Conservation (phyloP, 2,797 vertebrate genomes). For the Psittacula derbiana region DNA sequence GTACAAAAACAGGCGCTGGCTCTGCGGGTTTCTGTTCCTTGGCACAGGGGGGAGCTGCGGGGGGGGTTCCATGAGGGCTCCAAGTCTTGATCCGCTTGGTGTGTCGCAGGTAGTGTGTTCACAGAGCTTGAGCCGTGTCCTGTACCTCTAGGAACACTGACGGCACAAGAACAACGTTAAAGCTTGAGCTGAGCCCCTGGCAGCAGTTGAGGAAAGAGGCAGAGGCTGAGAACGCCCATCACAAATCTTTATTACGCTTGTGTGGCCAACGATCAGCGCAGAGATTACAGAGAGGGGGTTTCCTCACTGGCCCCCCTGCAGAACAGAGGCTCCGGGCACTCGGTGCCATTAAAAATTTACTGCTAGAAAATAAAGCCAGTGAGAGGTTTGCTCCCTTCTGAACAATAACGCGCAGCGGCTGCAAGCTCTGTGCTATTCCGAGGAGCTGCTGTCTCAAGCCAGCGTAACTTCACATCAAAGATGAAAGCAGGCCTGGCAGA, state of each 20-base stretch:
- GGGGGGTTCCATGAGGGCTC: background rate
- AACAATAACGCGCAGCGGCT: slow-evolving; percentile 9
- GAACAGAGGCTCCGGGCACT: background rate
- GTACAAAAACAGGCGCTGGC: slow-evolving; percentile 68
- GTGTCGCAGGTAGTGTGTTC: background rate
- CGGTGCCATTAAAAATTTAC: slow-evolving; percentile 47
- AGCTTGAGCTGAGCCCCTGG: background rate
- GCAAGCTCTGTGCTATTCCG: background rate
- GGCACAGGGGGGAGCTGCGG: background rate
- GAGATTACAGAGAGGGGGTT: background rate
- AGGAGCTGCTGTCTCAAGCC: background rate
- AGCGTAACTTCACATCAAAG: background rate
- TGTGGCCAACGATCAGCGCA: slow-evolving; percentile 25
- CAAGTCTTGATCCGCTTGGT: background rate
- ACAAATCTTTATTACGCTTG: slow-evolving; percentile 55
- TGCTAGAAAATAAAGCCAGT: slow-evolving; percentile 62
- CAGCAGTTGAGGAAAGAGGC: background rate
- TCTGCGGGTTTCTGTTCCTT: slow-evolving; percentile 64
- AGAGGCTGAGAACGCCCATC: slow-evolving; percentile 10
- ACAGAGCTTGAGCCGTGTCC: background rate
- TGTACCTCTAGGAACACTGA: background rate
- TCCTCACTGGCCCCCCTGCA: background rate
- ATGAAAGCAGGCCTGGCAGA: background rate
- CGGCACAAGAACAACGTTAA: fast-evolving
- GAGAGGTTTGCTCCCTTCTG: slow-evolving; percentile 66